Evolutionary conservation across 1,140 invertebrate species (phyloP).

Genomic region (Lasaia peninsularis): DNA sequence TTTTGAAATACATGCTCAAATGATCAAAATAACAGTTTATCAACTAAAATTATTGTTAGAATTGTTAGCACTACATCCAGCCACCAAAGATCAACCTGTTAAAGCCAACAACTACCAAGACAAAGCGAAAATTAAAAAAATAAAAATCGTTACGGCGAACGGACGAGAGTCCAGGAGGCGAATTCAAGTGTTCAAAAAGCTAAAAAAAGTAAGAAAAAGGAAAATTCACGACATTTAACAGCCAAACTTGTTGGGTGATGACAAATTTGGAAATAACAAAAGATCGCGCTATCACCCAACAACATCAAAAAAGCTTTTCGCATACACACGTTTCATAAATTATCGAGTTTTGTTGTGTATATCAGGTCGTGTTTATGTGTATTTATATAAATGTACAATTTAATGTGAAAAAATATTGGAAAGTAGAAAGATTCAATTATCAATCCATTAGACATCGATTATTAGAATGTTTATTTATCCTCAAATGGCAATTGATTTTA

Average conservation of each 20-base stretch:
- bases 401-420: no score
- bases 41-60: conserved; percentile 55
- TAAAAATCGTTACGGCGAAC: conserved; percentile 73
- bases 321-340: conserved; percentile 46
- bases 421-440: no score
- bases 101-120: conserved; percentile 74
- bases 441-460: no score
- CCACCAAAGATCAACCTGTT: conserved; percentile 58
- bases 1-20: conserved; percentile 13
- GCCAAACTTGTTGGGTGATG: conserved; percentile 69
- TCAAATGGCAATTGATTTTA: no score
- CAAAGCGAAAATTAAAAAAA: conserved; percentile 69
- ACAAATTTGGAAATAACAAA: conserved; percentile 43
- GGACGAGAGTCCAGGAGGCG: conserved; percentile 72
- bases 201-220: conserved; percentile 60
- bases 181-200: conserved; percentile 48
- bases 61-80: conserved; percentile 74
- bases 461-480: no score
- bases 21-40: conserved; percentile 1
- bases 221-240: conserved; percentile 69
- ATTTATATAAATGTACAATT: no score
- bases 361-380: neutral
- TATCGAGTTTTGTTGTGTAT: neutral
- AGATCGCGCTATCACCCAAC: conserved; percentile 61
- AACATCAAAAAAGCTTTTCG: conserved; percentile 51